Conservation (phyloP, 92 coral and sea anemone species). For the Ricordea florida region DNA sequence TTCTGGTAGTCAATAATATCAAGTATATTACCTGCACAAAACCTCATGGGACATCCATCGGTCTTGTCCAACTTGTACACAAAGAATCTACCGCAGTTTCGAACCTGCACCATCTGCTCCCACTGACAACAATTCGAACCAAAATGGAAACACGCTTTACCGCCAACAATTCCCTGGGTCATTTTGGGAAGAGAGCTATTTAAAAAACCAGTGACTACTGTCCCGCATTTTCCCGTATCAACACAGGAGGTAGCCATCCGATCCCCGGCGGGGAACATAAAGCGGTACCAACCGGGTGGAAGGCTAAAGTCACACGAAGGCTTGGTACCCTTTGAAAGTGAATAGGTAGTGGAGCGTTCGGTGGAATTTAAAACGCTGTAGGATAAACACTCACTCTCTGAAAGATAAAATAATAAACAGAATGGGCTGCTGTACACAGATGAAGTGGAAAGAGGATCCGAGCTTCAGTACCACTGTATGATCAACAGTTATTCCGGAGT, state of each 20-base stretch:
- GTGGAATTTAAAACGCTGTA: not conserved
- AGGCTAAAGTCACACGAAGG: constrained; percentile 18
- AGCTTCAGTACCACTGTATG: too few species aligned
- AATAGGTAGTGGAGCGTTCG: not conserved
- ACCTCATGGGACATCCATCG: constrained; percentile 14
- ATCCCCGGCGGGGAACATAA: constrained; percentile 4
- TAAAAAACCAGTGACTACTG: constrained; percentile 21
- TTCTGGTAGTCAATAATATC: too few species aligned
- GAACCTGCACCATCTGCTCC: not conserved
- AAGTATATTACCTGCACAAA: not conserved
- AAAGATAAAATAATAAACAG: too few species aligned
- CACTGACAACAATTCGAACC: not conserved
- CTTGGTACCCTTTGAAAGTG: not conserved
- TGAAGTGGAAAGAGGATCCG: not conserved
- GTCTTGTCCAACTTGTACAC: constrained; percentile 21
- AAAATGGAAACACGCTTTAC: constrained; percentile 6
- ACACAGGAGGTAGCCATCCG: constrained; percentile 18
- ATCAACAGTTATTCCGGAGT: not conserved
- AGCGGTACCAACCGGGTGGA: constrained; percentile 28
- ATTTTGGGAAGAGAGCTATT: not conserved
- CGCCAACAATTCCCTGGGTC: constrained; percentile 1
- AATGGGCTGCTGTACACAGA: not conserved
- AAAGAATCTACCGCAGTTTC: constrained; percentile 31
- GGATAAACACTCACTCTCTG: not conserved
- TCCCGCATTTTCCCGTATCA: not conserved